A percentile compares a stretch with the other conserved stretches of the same genome.
These are phyloP conservation scores for Hemithea aestivaria DNA, from an alignment of 2,888 invertebrate species.

Conservation along the genomic window DNA sequence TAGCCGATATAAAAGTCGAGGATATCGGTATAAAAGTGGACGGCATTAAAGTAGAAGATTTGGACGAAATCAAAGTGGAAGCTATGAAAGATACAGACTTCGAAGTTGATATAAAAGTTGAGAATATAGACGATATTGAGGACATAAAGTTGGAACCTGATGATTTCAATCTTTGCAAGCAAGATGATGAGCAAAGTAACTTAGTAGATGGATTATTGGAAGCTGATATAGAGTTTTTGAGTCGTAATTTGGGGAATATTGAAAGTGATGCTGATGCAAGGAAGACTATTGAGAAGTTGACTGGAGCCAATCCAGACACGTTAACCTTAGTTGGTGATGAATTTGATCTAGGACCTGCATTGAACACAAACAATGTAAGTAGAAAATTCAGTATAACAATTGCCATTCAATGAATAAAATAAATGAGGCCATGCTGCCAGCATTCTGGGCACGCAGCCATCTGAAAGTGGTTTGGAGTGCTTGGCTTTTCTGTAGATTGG, in stretches of 20 bases:
- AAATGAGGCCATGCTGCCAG: too few relatives aligned
- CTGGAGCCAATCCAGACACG: conserved; percentile 70
- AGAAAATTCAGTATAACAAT: too few relatives aligned
- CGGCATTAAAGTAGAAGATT: conserved; percentile 63
- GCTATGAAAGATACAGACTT: conserved; percentile 66
- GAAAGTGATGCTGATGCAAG: conserved; percentile 75
- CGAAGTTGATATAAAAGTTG: conserved; percentile 62
- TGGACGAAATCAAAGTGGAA: conserved; percentile 64
- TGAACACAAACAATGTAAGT: conserved; percentile 66
- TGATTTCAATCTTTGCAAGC: conserved; percentile 63
- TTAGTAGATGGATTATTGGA: conserved; percentile 69
- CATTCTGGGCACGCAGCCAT: too few relatives aligned
- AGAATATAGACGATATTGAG: conserved; percentile 64
- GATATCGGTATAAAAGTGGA: conserved; percentile 72
- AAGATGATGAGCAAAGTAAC: conserved; percentile 60
- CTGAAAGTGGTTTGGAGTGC: too few relatives aligned
- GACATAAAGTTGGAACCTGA: conserved; percentile 69
- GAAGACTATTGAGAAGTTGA: conserved; percentile 73
- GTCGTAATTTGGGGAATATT: conserved; percentile 69
- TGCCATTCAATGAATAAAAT: too few relatives aligned
- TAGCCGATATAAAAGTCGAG: conserved; percentile 70
- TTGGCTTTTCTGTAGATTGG: too few relatives aligned
- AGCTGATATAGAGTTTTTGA: conserved; percentile 73
- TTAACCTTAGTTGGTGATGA: conserved; percentile 71
- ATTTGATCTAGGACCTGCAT: conserved; percentile 69